Evolutionary conservation across 2,113 vertebrate genomes (phyloP).

Genomic region (Chionis minor): DNA sequence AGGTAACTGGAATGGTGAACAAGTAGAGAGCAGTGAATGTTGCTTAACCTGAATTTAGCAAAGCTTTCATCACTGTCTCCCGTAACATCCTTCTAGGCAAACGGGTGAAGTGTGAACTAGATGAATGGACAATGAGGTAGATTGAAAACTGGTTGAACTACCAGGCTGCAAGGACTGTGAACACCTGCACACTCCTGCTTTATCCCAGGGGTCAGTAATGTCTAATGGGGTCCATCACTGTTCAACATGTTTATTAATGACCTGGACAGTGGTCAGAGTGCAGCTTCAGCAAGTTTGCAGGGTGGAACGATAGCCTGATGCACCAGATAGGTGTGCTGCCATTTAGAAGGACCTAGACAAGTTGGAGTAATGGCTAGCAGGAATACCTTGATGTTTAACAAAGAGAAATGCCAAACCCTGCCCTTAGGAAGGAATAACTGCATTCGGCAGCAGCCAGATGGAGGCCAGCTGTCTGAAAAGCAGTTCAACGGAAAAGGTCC

Average conservation of each 20-base stretch:
- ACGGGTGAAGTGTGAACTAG: background rate
- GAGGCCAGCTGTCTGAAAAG: background rate
- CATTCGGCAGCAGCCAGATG: background rate
- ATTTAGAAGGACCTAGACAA: background rate
- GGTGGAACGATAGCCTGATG: background rate
- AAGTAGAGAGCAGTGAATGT: background rate
- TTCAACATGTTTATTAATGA: background rate
- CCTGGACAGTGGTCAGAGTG: background rate
- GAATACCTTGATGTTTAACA: background rate
- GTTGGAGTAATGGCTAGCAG: background rate
- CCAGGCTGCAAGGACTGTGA: background rate
- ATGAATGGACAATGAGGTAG: background rate
- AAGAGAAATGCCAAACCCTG: background rate
- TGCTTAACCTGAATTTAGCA: background rate
- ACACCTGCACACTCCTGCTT: background rate
- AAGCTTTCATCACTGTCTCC: background rate
- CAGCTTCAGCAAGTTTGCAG: background rate
- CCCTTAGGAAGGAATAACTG: background rate
- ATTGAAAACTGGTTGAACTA: background rate
- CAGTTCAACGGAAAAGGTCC: background rate
- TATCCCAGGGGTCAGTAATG: background rate
- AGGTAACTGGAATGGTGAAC: background rate
- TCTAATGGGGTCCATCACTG: background rate
- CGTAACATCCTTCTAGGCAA: background rate
- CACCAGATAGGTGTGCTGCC: background rate